Conservation (phyloP, 2,113 vertebrate species). For the Perca fluviatilis region DNA sequence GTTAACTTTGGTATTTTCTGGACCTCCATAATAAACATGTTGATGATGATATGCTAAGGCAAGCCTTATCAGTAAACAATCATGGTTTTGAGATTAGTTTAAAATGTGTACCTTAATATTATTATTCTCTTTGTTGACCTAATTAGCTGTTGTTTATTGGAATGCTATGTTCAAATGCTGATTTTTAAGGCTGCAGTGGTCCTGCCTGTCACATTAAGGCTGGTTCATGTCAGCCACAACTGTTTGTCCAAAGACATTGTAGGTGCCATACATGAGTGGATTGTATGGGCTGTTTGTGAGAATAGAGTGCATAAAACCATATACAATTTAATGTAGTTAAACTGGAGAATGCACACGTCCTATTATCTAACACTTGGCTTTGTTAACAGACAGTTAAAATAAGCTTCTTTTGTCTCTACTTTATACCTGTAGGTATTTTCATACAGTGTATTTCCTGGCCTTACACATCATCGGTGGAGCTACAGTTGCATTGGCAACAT, state of each 20-base stretch:
- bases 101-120: not conserved
- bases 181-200: slow-evolving; percentile 4
- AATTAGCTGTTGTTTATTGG: not conserved
- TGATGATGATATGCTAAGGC: not conserved
- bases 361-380: not conserved
- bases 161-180: slow-evolving; percentile 1
- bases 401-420: not conserved
- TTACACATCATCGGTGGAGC: slow-evolving; percentile 40
- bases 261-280: slow-evolving; percentile 45
- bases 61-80: not conserved
- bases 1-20: slow-evolving; percentile 5
- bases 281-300: slow-evolving; percentile 19
- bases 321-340: slow-evolving; percentile 20
- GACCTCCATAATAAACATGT: not conserved
- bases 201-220: slow-evolving; percentile 40
- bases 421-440: slow-evolving; percentile 39
- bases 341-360: not conserved
- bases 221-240: slow-evolving; percentile 60
- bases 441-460: slow-evolving; percentile 9
- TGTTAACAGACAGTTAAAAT: slow-evolving; percentile 23
- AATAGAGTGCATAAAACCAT: not conserved
- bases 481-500: slow-evolving; percentile 82
- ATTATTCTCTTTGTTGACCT: not conserved
- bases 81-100: not conserved
- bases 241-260: slow-evolving; percentile 61